phyloP scores from a whole-genome alignment of 2,113 vertebrate genomes.

The Osmerus mordax region DNA sequence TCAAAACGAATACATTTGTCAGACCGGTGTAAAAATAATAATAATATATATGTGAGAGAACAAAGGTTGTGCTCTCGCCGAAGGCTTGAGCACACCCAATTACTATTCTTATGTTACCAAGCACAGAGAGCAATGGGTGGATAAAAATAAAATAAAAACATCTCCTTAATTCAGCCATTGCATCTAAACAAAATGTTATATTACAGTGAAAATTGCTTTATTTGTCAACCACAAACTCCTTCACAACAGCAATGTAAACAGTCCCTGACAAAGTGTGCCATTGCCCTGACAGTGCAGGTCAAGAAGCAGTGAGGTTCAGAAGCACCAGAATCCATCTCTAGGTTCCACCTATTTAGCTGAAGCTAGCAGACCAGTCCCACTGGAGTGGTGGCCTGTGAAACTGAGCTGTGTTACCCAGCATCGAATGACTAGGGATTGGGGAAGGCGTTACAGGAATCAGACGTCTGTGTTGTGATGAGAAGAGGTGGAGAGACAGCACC shows the following conservation, averaged over 20 bases:
- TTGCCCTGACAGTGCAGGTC: background rate
- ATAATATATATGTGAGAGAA: too few relatives aligned
- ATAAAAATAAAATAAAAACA: too few relatives aligned
- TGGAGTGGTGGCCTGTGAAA: conserved; percentile 1
- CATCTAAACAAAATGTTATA: too few relatives aligned
- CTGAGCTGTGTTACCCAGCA: conserved; percentile 9
- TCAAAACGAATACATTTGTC: too few relatives aligned
- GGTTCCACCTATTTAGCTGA: background rate
- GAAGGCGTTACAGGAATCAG: background rate
- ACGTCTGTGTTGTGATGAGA: conserved; percentile 1
- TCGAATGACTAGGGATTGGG: background rate
- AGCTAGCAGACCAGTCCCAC: background rate
- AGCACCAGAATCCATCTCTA: background rate
- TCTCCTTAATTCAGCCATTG: too few relatives aligned
- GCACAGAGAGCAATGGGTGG: background rate
- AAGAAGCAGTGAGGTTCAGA: background rate
- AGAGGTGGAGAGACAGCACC: background rate
- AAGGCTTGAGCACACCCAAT: too few relatives aligned
- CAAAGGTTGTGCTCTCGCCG: too few relatives aligned
- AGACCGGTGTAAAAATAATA: too few relatives aligned
- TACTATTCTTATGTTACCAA: background rate
- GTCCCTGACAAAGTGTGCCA: background rate
- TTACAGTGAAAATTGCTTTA: background rate
- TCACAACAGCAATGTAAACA: background rate
- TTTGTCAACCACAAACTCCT: background rate